Conservation (phyloP, 2,888 invertebrate genomes). For the Lycocerus yunnanus region DNA sequence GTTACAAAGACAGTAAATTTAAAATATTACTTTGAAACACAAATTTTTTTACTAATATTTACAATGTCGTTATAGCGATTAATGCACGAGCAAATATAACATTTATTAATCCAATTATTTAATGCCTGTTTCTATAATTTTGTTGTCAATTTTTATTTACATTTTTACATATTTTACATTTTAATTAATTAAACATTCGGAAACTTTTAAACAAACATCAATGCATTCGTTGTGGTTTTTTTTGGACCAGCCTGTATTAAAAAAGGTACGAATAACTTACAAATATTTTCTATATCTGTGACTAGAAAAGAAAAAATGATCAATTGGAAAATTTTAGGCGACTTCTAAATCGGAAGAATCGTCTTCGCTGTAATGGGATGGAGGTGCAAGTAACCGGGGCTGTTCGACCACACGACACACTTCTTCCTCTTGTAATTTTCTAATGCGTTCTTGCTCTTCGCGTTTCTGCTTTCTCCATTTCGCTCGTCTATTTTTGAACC, state of each 20-base stretch:
- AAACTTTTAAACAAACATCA: neutral
- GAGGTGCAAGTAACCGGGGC: conserved; percentile 37
- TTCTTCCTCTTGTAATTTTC: conserved; percentile 82
- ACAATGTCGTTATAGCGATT: neutral
- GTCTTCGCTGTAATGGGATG: conserved; percentile 64
- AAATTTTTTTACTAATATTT: neutral
- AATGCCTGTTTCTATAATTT: neutral
- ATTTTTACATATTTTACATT: conserved; percentile 3
- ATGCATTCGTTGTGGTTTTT: neutral
- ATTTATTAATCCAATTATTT: neutral
- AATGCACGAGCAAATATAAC: neutral
- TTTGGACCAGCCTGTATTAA: neutral
- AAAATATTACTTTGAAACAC: neutral
- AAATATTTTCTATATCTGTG: neutral
- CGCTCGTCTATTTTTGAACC: conserved; percentile 95
- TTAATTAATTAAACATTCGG: neutral
- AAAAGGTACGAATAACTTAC: neutral
- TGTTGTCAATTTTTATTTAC: neutral
- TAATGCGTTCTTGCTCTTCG: conserved; percentile 80
- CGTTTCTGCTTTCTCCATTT: conserved; percentile 97
- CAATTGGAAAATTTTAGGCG: conserved; percentile 58
- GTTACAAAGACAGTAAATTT: neutral
- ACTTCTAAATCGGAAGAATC: conserved; percentile 84
- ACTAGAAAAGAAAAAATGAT: neutral
- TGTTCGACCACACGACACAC: conserved; percentile 53